These are phyloP conservation scores for Myotis findleyi DNA, from an alignment of 2,797 vertebrate species.

Conservation along the genomic window DNA sequence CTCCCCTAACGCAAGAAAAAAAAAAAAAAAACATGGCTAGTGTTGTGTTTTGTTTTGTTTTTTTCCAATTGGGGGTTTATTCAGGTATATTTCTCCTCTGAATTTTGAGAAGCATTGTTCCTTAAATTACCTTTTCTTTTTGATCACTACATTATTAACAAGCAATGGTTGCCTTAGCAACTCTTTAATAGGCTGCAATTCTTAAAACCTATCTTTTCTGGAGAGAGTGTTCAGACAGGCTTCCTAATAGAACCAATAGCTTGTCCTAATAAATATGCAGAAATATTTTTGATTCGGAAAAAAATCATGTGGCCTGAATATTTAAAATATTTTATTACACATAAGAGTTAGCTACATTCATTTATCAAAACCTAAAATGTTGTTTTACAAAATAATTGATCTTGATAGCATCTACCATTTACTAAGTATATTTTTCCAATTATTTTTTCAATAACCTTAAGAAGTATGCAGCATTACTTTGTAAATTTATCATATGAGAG, in stretches of 20 bases:
- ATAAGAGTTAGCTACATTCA: background rate
- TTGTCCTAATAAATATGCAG: slow-evolving; percentile 47
- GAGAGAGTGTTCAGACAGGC: slow-evolving; percentile 34
- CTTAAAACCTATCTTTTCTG: slow-evolving; percentile 57
- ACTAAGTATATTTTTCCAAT: background rate
- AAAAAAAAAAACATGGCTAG: background rate
- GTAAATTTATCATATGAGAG: background rate
- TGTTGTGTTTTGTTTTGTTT: background rate
- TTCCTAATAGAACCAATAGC: slow-evolving; percentile 26
- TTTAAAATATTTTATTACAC: slow-evolving; percentile 14
- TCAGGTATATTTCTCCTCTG: slow-evolving; percentile 53
- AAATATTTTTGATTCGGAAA: slow-evolving; percentile 48
- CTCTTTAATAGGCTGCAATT: slow-evolving; percentile 64
- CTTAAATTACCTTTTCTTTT: slow-evolving; percentile 68
- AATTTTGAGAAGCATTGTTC: slow-evolving; percentile 71
- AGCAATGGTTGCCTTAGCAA: slow-evolving; percentile 80
- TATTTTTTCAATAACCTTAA: background rate
- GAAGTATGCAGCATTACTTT: background rate
- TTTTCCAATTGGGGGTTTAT: background rate
- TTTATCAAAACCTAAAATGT: background rate
- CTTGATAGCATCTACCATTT: background rate
- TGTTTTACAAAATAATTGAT: slow-evolving; percentile 8
- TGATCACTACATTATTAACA: slow-evolving; percentile 72
- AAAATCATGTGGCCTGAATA: slow-evolving; percentile 2
- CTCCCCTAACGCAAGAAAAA: background rate